Evolutionary conservation across 2,113 vertebrate species (phyloP), one percentile per base, ranked within the genome.

Genomic region (Dunckerocampus dactyliophorus): DNA sequence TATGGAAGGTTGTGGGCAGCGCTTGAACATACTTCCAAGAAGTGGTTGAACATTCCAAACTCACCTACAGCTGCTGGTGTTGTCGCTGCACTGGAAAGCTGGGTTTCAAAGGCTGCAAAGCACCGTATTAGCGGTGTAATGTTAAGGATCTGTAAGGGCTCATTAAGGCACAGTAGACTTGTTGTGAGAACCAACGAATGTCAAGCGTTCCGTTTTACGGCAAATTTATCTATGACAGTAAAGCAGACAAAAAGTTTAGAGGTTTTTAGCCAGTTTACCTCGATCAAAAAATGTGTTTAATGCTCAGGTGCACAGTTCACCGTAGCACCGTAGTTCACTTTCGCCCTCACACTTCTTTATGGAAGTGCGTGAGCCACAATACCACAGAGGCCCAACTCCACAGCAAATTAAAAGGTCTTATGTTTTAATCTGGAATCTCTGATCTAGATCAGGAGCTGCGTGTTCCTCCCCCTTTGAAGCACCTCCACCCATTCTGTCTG

Each of bases 281-380:
- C 62, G 63, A 61, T 39, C 3, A 14, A 52, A 28, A 15, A 28
- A 31, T 21, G 8, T 10, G 19, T 58, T 43, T 21, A 21, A 58
- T 43, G 34, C 20, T 9, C 39, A 20, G 10, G 9, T 37, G 13
- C 21, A 22, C 70, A 69, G 69, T 51, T 59, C 48, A 47, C 57
- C 72, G 87, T 85, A 82, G 83, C 76, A 48, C 53, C 56, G 53
- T 59, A 82, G 82, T 84, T 89, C 91, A 91, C 90, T 91, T 87
- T 69, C 72, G 84, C 51, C 57, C 69, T 71, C 76, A 56, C 71
- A 64, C 19, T 21, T 20, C 68, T 85, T 74, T 74, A 77, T 76
- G 82, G 77, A 82, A 88, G 78, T 71, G 77, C 83, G 80, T 83
- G 61, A 53, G 65, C 83, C 85, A 39, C 89, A 89, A 76, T 74